These are phyloP conservation scores for Natrix natrix DNA, from an alignment of 2,797 vertebrate species.

Conservation along the genomic window DNA sequence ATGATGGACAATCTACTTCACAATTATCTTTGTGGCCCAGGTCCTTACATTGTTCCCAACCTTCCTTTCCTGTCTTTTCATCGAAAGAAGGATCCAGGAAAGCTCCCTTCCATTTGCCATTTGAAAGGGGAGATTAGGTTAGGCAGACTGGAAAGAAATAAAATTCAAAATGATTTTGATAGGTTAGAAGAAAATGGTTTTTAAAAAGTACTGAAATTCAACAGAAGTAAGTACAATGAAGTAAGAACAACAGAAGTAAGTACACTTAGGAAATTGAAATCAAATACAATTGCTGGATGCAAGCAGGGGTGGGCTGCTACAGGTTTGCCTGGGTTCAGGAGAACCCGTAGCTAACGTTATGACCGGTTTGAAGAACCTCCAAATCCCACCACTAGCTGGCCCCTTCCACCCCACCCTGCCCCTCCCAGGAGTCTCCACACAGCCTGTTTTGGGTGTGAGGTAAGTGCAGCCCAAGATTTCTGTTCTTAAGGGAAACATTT, in stretches of 20 bases:
- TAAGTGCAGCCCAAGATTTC: no score
- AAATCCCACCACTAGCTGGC: no score
- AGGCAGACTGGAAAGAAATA: neutral
- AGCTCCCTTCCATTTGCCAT: neutral
- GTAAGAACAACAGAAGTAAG: neutral
- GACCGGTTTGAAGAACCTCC: no score
- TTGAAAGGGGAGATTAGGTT: neutral
- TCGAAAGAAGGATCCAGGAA: neutral
- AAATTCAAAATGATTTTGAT: neutral
- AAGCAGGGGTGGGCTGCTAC: neutral
- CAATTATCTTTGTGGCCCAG: neutral
- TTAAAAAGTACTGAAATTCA: neutral
- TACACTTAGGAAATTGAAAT: neutral
- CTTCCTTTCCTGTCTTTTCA: neutral
- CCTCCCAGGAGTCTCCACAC: no score
- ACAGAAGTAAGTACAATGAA: neutral
- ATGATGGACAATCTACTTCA: neutral
- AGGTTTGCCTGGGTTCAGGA: no score
- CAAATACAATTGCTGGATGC: neutral
- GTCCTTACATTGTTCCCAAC: no score
- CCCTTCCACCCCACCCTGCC: no score
- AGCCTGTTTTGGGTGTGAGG: no score
- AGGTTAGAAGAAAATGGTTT: neutral
- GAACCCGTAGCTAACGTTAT: no score
- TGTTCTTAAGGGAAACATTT: no score